Evolutionary conservation across 92 coral and sea anemone species (phyloP), one percentile per base, ranked within the genome.

Genomic region (Umimayanthus chanpuru): DNA sequence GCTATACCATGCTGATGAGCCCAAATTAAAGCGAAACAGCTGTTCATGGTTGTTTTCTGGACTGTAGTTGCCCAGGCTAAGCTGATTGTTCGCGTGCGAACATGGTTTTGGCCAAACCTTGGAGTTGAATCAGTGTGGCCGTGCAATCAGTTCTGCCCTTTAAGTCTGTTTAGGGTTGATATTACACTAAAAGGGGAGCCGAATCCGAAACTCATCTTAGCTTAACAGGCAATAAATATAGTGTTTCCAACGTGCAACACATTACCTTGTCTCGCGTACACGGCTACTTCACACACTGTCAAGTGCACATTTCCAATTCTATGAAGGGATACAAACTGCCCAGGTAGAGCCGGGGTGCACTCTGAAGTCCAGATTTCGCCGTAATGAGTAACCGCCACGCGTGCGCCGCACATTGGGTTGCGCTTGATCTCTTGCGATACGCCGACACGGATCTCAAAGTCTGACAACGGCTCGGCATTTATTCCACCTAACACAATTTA

Each of bases 361-460:
- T 94, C 92, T 56, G 95, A 81, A 9, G 97, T 94, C 97, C 97
- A 94, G 53, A 90, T 89, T 82, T 94, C 97, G 21, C 95, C 95
- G 38, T 56, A 66, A 20, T 86, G 90, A 5, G 92, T 86, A 75
- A 87, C 93, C 29, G 94, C 75, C 2, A 94, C 90, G n/a, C 92
- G 94, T 36, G 91, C 95, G 0, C 97, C 95, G 78, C 97, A 94
- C 95, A 94, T 92, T 29, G 97, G 97, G 88, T 94, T 94, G 2
- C 38, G 79, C 64, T 90, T 86, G 85, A 87, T 89, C 14, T 92
- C 81, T 56, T 92, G 90, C 77, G 86, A 89, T 49, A 88, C 89
- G 2, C 97, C 97, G 23, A 94, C 94, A 21, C 95, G 95, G 36
- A 93, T 89, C 50, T 94, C 97, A 39, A 92, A 85, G 82, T 92